Percentiles rank a stretch among this genome's conserved stretches.
Evolutionary conservation across 2,797 vertebrate species (phyloP).

Genomic region (Sus cebifrons): DNA sequence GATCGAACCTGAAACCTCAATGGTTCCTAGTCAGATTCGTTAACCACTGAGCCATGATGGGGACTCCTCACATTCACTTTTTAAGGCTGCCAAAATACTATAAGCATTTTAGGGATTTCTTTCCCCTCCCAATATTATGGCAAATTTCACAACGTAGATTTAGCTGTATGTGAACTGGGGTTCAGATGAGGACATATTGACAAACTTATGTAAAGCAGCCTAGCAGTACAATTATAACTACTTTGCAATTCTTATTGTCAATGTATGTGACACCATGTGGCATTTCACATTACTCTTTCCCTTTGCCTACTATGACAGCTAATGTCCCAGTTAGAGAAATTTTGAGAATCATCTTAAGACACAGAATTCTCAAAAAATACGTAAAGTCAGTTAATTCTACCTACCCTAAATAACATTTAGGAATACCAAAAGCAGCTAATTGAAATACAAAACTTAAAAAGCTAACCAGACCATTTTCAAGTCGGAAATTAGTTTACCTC

Average conservation of each 20-base stretch:
- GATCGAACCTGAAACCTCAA: too few species aligned
- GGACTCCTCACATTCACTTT: not conserved
- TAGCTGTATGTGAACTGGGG: not conserved
- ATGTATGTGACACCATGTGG: not conserved
- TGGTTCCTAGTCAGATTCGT: too few species aligned
- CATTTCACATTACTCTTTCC: slow-evolving; percentile 27
- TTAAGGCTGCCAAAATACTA: slow-evolving; percentile 64
- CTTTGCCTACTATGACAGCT: slow-evolving; percentile 34
- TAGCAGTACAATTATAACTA: not conserved
- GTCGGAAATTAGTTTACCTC: not conserved
- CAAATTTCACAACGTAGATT: slow-evolving; percentile 51
- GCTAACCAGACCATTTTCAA: not conserved
- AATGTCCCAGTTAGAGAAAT: not conserved
- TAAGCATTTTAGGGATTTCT: slow-evolving; percentile 22
- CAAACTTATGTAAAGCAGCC: slow-evolving; percentile 17
- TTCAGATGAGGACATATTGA: slow-evolving; percentile 20
- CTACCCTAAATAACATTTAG: not conserved
- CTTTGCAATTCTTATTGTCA: not conserved
- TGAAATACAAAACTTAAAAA: slow-evolving; percentile 54
- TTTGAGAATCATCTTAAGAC: slow-evolving; percentile 50
- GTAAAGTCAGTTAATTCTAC: not conserved
- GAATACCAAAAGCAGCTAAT: not conserved
- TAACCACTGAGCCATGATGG: too few species aligned
- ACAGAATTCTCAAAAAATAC: slow-evolving; percentile 54
- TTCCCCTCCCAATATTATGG: not conserved